phyloP scores from a whole-genome alignment of 2,113 vertebrate genomes.

The Poeciliopsis occidentalis region DNA sequence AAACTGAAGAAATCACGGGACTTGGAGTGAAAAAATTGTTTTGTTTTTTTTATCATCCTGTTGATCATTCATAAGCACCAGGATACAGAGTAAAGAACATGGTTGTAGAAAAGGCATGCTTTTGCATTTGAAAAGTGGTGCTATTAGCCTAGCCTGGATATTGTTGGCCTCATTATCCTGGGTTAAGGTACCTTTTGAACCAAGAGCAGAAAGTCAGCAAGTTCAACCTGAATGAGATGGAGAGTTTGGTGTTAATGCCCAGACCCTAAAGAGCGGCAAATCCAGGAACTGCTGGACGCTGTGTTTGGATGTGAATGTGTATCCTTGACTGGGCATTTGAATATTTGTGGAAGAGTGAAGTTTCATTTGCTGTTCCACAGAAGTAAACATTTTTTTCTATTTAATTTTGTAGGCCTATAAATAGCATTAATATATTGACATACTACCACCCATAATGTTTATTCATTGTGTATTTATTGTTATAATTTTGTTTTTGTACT shows the following conservation, averaged over 20 bases:
- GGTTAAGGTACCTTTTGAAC: slow-evolving; percentile 42
- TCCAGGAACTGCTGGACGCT: background rate
- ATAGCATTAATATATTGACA: no score
- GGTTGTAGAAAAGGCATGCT: no score
- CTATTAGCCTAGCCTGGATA: slow-evolving; percentile 18
- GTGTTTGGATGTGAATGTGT: background rate
- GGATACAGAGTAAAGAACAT: no score
- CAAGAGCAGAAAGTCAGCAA: slow-evolving; percentile 10
- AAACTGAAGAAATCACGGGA: no score
- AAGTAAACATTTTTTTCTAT: no score
- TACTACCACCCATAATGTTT: no score
- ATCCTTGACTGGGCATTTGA: background rate
- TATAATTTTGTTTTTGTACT: no score
- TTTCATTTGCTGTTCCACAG: background rate
- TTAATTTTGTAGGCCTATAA: no score
- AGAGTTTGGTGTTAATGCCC: slow-evolving; percentile 8
- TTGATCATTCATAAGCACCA: no score
- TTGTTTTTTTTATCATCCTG: no score
- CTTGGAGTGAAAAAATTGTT: no score
- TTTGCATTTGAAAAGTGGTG: slow-evolving; percentile 13
- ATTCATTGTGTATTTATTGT: no score
- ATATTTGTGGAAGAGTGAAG: background rate
- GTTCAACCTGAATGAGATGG: slow-evolving; percentile 13
- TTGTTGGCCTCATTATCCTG: slow-evolving; percentile 24
- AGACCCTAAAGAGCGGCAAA: slow-evolving; percentile 28